Percentiles rank a stretch among this genome's conserved stretches.
phyloP scores from a whole-genome alignment of 64 coral and sea anemone species.

The Montipora sp. region DNA sequence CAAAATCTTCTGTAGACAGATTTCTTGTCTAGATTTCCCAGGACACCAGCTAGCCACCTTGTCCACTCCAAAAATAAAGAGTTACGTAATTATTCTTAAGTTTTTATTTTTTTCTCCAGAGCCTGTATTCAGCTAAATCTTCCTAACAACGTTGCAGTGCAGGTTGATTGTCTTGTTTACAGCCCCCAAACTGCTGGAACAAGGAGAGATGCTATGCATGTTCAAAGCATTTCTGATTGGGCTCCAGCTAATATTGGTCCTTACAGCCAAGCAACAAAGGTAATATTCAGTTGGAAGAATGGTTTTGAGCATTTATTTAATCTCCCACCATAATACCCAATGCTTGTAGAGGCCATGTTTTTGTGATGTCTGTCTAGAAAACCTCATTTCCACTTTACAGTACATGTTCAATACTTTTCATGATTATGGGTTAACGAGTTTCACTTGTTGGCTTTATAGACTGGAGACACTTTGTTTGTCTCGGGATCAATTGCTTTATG shows the following conservation, averaged over 20 bases:
- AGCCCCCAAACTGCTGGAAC: background rate
- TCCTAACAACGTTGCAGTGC: conserved; percentile 52
- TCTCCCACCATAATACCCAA: too few species aligned
- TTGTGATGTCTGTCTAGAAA: too few species aligned
- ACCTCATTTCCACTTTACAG: too few species aligned
- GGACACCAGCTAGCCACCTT: too few species aligned
- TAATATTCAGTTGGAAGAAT: background rate
- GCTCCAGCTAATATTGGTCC: conserved; percentile 92
- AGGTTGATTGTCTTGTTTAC: conserved; percentile 78
- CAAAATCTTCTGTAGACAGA: too few species aligned
- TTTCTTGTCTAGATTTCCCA: too few species aligned
- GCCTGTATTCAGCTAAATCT: conserved; percentile 78
- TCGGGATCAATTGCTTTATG: conserved; percentile 88
- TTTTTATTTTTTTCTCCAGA: background rate
- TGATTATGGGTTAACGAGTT: background rate
- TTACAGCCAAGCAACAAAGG: conserved; percentile 95
- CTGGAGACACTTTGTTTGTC: conserved; percentile 39
- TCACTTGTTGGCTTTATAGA: conserved; percentile 20
- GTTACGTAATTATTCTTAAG: too few species aligned
- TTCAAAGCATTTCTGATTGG: conserved; percentile 94
- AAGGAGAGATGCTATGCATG: conserved; percentile 82
- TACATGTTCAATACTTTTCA: background rate
- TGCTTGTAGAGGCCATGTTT: too few species aligned
- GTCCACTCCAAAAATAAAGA: too few species aligned
- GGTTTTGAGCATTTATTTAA: too few species aligned